Percentiles rank a stretch among this genome's conserved stretches.
These are phyloP conservation scores for Sisor rabdophorus DNA, from an alignment of 2,113 vertebrate species.

Conservation along the genomic window DNA sequence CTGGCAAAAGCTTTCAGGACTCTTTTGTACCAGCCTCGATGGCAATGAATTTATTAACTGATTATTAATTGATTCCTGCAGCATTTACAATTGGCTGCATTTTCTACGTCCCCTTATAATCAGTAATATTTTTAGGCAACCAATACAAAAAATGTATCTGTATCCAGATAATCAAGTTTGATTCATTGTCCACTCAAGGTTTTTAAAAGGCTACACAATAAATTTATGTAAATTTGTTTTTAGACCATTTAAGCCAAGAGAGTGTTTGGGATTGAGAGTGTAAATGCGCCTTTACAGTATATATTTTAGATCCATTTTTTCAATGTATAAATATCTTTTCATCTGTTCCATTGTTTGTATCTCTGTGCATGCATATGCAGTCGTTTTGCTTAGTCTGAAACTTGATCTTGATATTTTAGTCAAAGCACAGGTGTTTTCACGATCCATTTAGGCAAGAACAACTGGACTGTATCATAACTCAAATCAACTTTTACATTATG, in stretches of 20 bases:
- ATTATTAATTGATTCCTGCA: slow-evolving; percentile 32
- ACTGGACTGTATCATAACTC: slow-evolving; percentile 2
- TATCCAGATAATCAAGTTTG: slow-evolving; percentile 9
- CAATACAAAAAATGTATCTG: slow-evolving; percentile 14
- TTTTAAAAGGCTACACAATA: slow-evolving; percentile 28
- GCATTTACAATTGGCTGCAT: not conserved
- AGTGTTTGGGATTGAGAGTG: slow-evolving; percentile 10
- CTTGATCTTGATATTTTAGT: slow-evolving; percentile 7
- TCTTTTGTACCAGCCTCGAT: slow-evolving; percentile 24
- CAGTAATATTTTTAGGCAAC: not conserved
- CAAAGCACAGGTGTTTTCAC: slow-evolving; percentile 18
- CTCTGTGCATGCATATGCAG: slow-evolving; percentile 11
- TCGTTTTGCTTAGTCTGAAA: not conserved
- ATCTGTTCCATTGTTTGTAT: slow-evolving; percentile 38
- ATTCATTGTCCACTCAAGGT: slow-evolving; percentile 18
- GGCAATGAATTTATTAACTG: not conserved
- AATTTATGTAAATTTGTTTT: slow-evolving; percentile 29
- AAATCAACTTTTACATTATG: slow-evolving; percentile 19
- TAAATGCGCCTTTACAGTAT: slow-evolving; percentile 20
- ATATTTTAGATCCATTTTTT: slow-evolving; percentile 2
- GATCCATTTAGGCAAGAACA: not conserved
- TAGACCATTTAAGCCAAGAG: not conserved
- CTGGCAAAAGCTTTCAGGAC: slow-evolving; percentile 31
- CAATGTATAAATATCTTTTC: slow-evolving; percentile 9
- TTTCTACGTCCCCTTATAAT: not conserved